Evolutionary conservation across 2,797 vertebrate genomes (phyloP).

Genomic region (Philypnodon macrostomus): DNA sequence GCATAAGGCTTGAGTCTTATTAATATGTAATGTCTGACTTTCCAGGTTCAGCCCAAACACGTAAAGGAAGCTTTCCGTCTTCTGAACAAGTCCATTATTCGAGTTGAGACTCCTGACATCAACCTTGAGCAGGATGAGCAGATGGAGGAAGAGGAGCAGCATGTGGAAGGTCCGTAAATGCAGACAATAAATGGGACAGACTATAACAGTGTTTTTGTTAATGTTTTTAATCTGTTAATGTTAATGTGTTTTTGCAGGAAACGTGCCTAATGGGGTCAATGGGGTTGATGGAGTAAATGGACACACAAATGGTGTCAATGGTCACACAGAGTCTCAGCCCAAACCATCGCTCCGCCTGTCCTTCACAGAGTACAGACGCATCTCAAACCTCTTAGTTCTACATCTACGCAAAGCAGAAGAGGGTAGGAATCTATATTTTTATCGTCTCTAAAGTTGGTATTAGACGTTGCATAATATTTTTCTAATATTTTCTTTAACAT

Average conservation of each 20-base stretch:
- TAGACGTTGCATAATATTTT: background rate
- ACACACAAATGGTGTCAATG: conserved; percentile 55
- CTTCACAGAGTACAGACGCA: conserved; percentile 88
- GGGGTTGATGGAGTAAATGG: conserved; percentile 60
- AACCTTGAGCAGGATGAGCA: conserved; percentile 94
- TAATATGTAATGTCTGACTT: background rate
- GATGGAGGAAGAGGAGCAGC: conserved; percentile 64
- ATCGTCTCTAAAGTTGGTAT: background rate
- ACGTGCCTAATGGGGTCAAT: conserved; percentile 75
- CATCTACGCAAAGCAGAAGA: conserved; percentile 90
- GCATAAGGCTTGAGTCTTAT: too few relatives aligned
- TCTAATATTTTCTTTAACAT: background rate
- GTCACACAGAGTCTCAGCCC: conserved; percentile 68
- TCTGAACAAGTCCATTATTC: conserved; percentile 97
- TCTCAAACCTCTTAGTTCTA: conserved; percentile 94
- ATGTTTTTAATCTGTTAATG: background rate
- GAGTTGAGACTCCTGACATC: conserved; percentile 95
- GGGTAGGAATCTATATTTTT: conserved; percentile 61
- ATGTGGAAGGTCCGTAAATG: conserved; percentile 67
- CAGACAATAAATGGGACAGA: too few relatives aligned
- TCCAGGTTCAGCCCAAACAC: conserved; percentile 95
- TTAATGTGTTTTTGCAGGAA: conserved; percentile 63
- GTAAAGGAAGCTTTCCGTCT: conserved; percentile 98
- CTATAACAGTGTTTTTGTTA: too few relatives aligned
- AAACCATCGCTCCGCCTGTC: conserved; percentile 86